These are phyloP conservation scores for Matsumyia berberina DNA, from an alignment of 2,888 invertebrate species.

Conservation along the genomic window DNA sequence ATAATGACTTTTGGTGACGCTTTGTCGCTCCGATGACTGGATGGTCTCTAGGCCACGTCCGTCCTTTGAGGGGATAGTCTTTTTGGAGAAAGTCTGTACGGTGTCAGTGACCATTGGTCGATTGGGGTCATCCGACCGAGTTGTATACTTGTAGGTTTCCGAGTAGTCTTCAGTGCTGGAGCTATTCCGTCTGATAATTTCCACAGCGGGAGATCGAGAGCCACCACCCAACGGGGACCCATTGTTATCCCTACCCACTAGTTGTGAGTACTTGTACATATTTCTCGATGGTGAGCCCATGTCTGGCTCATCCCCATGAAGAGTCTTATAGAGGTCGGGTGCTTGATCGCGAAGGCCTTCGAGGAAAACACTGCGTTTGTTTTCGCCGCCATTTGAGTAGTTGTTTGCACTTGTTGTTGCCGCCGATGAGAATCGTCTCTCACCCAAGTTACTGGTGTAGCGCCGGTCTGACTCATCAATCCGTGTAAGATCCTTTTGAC, in stretches of 20 bases:
- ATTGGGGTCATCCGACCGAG: conserved; percentile 88
- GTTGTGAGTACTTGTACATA: conserved; percentile 64
- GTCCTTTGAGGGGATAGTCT: conserved; percentile 87
- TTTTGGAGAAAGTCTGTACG: conserved; percentile 89
- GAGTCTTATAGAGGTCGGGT: conserved; percentile 89
- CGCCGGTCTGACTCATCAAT: conserved; percentile 83
- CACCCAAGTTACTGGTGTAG: conserved; percentile 76
- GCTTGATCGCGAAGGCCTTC: conserved; percentile 89
- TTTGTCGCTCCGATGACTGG: conserved; percentile 89
- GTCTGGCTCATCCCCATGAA: conserved; percentile 87
- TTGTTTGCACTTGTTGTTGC: conserved; percentile 40
- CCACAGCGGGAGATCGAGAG: conserved; percentile 83
- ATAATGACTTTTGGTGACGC: conserved; percentile 88
- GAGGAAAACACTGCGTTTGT: conserved; percentile 87
- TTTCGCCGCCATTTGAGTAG: conserved; percentile 83
- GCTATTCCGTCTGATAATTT: conserved; percentile 87
- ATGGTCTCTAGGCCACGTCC: conserved; percentile 88
- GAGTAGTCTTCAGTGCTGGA: conserved; percentile 89
- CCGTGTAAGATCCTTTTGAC: conserved; percentile 91
- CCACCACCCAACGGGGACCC: conserved; percentile 80
- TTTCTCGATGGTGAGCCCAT: conserved; percentile 48
- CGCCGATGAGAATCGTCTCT: conserved; percentile 70
- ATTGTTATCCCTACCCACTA: conserved; percentile 73
- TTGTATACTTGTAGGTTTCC: conserved; percentile 89
- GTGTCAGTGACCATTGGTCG: conserved; percentile 89